These are phyloP conservation scores for Alexandromys fortis DNA, from an alignment of 2,113 vertebrate genomes.

Conservation along the genomic window DNA sequence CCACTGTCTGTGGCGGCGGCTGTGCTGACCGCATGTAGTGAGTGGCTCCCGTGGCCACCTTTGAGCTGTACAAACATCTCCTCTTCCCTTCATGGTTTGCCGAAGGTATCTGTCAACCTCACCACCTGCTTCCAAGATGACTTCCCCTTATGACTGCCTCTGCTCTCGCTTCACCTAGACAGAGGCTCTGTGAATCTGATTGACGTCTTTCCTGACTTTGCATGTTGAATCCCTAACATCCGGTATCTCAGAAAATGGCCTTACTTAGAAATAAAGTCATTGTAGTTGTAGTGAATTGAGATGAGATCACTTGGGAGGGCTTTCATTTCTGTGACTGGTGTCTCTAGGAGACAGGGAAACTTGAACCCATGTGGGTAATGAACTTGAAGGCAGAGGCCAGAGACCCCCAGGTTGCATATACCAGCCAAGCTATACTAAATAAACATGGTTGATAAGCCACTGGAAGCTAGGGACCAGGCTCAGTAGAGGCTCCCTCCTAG, in stretches of 20 bases:
- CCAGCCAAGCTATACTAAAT: not conserved
- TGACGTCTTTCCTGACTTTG: not conserved
- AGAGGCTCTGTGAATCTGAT: not conserved
- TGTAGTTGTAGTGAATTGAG: not conserved
- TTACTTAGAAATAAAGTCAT: constrained; percentile 14
- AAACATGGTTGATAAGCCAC: not conserved
- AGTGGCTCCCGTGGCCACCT: not conserved
- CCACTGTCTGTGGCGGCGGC: not conserved
- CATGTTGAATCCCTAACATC: not conserved
- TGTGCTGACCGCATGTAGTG: not conserved
- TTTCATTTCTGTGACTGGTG: not conserved
- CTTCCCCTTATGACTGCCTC: not conserved
- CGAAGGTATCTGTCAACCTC: not conserved
- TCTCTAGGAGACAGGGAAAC: not conserved
- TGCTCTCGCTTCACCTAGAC: not conserved
- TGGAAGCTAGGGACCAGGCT: not conserved
- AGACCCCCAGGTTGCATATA: not conserved
- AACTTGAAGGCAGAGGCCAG: not conserved
- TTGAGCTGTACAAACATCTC: not conserved
- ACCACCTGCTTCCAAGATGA: no score
- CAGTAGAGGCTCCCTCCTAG: not conserved
- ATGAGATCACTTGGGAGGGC: not conserved
- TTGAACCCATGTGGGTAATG: not conserved
- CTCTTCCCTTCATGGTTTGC: not conserved
- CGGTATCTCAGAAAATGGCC: not conserved